Evolutionary conservation across 2,797 vertebrate genomes (phyloP).

Genomic region (Geotrypetes seraphini): DNA sequence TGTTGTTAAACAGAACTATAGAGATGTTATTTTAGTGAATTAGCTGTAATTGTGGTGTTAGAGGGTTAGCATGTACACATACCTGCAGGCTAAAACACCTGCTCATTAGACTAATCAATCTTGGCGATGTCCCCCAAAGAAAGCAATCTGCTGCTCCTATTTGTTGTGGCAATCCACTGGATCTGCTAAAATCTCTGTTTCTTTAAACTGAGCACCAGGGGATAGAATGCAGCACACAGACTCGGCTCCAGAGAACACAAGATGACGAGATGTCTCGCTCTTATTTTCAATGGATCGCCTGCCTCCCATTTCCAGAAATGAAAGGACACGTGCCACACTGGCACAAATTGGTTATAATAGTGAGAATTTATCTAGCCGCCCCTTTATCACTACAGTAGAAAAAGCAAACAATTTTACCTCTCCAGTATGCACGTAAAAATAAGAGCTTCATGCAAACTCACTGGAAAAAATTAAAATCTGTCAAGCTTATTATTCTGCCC

Average conservation of each 20-base stretch:
- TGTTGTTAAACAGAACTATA: no score
- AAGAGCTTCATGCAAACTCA: no score
- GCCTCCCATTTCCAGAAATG: not conserved
- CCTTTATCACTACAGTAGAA: conserved; percentile 10
- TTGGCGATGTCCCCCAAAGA: no score
- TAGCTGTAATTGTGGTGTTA: no score
- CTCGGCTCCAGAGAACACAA: conserved; percentile 6
- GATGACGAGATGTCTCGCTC: not conserved
- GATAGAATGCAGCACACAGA: not conserved
- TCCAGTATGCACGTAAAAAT: no score
- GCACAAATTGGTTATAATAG: not conserved
- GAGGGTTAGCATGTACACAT: no score
- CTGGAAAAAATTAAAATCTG: no score
- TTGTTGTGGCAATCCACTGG: not conserved
- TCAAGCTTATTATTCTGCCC: conserved; percentile 1
- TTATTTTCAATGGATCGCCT: not conserved
- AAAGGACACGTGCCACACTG: not conserved
- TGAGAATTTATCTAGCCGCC: conserved; percentile 3
- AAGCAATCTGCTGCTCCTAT: conserved; percentile 5
- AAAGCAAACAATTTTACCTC: no score
- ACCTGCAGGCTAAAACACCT: no score
- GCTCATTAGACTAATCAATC: no score
- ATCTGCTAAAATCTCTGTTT: not conserved
- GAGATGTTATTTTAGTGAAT: no score
- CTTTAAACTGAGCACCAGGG: conserved; percentile 3